These are phyloP conservation scores for Chrysopa pallens DNA, from an alignment of 1,140 invertebrate genomes.

Conservation along the genomic window DNA sequence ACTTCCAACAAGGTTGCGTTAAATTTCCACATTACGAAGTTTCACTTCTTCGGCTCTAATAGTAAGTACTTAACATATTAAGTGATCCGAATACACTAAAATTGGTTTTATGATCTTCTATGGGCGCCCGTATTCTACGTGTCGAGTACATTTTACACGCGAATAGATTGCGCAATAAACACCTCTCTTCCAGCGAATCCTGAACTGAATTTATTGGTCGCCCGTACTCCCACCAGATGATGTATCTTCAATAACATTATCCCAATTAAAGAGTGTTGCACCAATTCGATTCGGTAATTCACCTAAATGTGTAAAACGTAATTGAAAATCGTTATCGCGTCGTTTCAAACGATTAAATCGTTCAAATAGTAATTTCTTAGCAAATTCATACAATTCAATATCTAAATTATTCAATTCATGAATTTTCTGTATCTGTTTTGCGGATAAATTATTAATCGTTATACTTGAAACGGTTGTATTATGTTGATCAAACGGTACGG, in stretches of 20 bases:
- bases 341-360: slow-evolving; percentile 65
- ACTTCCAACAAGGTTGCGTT: no score
- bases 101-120: no score
- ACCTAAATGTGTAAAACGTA: slow-evolving; percentile 60
- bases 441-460: slow-evolving; percentile 51
- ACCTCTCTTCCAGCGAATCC: no score
- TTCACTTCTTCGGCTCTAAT: no score
- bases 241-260: slow-evolving; percentile 58
- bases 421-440: slow-evolving; percentile 55
- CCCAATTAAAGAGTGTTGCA: slow-evolving; percentile 71
- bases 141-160: no score
- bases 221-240: slow-evolving; percentile 13
- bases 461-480: slow-evolving; percentile 71
- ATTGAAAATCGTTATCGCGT: slow-evolving; percentile 60
- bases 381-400: slow-evolving; percentile 85
- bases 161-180: no score
- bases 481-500: slow-evolving; percentile 73
- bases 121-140: no score
- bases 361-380: slow-evolving; percentile 72
- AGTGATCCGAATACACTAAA: no score
- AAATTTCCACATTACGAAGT: no score
- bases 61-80: no score
- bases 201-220: background rate
- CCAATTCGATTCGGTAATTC: slow-evolving; percentile 48
- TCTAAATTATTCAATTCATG: slow-evolving; percentile 74